Conservation (phyloP, 2,888 invertebrate species). For the Oeneis ivallda region DNA sequence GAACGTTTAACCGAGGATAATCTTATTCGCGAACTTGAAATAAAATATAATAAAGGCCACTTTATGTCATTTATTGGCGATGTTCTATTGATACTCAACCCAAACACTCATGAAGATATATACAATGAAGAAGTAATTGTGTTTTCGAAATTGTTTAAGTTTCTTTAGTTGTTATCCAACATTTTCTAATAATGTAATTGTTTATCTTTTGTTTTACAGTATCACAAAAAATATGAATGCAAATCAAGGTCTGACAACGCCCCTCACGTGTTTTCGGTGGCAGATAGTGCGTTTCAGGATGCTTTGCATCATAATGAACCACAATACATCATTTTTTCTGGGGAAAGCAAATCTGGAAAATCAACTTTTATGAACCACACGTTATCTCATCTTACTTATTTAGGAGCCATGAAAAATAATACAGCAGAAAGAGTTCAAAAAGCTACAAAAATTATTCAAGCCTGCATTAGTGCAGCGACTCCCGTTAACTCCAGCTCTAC, state of each 20-base stretch:
- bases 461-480: conserved; percentile 92
- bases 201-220: conserved; percentile 75
- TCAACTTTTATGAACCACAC: conserved; percentile 91
- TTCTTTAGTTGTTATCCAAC: neutral
- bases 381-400: conserved; percentile 89
- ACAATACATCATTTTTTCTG: conserved; percentile 93
- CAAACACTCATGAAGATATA: conserved; percentile 87
- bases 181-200: neutral
- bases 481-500: conserved; percentile 93
- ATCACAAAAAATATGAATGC: conserved; percentile 89
- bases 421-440: conserved; percentile 84
- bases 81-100: conserved; percentile 88
- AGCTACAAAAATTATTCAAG: conserved; percentile 87
- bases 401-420: conserved; percentile 88
- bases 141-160: neutral
- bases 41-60: conserved; percentile 84
- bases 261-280: conserved; percentile 94
- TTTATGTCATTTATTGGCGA: conserved; percentile 92
- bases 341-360: conserved; percentile 96
- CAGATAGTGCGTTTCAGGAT: conserved; percentile 94
- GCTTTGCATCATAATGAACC: conserved; percentile 93
- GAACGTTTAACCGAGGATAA: conserved; percentile 87
- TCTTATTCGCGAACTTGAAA: conserved; percentile 85
- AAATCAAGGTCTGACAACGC: conserved; percentile 94
- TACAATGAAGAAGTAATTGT: conserved; percentile 86